Evolutionary conservation across 2,113 vertebrate genomes (phyloP), one percentile per base, ranked within the genome.

Genomic region (Ptychochromis oligacanthus): DNA sequence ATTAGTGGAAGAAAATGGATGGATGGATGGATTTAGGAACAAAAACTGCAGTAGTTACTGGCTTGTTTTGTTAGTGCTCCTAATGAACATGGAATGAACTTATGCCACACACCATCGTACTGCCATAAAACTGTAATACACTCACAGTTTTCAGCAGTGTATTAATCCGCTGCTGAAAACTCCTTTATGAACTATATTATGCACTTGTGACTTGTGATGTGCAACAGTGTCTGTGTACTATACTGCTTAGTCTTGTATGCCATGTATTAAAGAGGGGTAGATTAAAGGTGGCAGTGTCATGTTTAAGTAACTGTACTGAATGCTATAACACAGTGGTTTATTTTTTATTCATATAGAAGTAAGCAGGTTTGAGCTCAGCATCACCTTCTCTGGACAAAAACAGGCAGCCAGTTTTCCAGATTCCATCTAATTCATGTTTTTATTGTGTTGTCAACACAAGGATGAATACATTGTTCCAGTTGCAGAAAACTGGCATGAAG

Each of bases 381-480:
- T 43, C 40, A 20, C 18, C 31, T 49, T 14, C 20, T 24, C 5
- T 34, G 31, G 78, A 67, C 34, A 76, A 75, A 56, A 89, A 76
- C 36, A 91, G 77, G 79, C 67, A 75, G 20, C 17, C 52, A 62
- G 70, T 52, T 78, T 56, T 87, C 18, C 81, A 78, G 59, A 91
- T 49, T 78, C 43, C 65, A 88, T 94, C 93, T 94, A 94, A 80
- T 87, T 91, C 81, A 80, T 89, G 79, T 93, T 94, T 89, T 96
- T 95, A 96, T 96, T 96, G 95, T 94, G 93, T 93, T 89, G 93
- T 91, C 5, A 81, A 92, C 92, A 95, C 90, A 95, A 87, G 91
- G 91, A 89, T 84, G 88, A 92, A 92, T 87, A 94, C 90, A 92
- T 79, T 56, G 84, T 91, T 78, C 67, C 89, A 80, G 83, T 75